Base-by-base conservation (phyloP, 2,888 invertebrate genomes). In the Drosophila peninsularis region DNA sequence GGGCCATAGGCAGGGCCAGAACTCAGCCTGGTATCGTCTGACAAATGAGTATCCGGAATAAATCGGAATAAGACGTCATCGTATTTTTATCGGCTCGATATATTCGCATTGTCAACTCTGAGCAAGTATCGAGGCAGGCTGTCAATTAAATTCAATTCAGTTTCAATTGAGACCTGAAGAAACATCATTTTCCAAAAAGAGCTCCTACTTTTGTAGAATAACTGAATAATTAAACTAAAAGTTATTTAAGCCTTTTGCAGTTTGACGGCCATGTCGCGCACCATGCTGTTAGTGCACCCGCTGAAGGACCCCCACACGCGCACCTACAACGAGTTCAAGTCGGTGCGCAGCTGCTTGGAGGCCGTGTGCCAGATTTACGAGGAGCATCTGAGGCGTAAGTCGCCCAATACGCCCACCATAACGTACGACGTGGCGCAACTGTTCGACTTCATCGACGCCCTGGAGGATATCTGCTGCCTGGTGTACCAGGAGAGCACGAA, bases 331-430 rank as follows among this genome's bases (percentile, higher is more conserved):
- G 99, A 99, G 92, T 99, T 98, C 90, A 98, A 99, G 90, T 97
- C 97, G 62, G 96, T 99, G 5, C 98, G 98, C 87, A 98, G 98
- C 88, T 98, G 98, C 90, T 96, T 99, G 96, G 98, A 99, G 93
- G 98, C 98, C 34, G 98, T 99, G n/a, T 99, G 99, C 92, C 98
- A 98, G 93, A 99, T 99, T 75, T 99, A 98, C 91, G 99, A 99
- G 90, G 99, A 99, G 89, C 99, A 99, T 93, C 93, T 99, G 80
- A 99, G 99, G 91, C 94, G 97, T 73, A 94, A 96, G 88, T 98
- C 98, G 91, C 99, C 99, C 0, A 96, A 97, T 90, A 96, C 97
- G 30, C 97, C 98, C 1, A 97, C 97, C 2, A 99, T 99, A 73
- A 99, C 99, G 0, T 99, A 99, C 90, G 99, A 99, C 91, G 98